phyloP scores from a whole-genome alignment of 1,140 invertebrate species.

The Aphis craccivora region DNA sequence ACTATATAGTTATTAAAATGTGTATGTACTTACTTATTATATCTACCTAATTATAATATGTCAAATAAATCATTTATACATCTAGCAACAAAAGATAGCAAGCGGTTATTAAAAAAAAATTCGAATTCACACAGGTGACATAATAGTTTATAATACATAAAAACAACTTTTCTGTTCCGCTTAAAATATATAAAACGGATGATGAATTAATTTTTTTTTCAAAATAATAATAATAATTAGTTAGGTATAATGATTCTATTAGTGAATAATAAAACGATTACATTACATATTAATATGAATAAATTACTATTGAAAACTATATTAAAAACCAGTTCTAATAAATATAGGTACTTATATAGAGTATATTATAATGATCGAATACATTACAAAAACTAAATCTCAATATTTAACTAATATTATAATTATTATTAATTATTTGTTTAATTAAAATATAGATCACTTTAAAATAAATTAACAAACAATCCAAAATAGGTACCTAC shows the following conservation, averaged over 20 bases:
- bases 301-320: constrained; percentile 12
- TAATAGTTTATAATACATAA: neutral
- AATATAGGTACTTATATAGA: neutral
- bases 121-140: neutral
- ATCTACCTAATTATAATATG: neutral
- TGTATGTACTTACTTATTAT: neutral
- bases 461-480: neutral
- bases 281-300: neutral
- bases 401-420: neutral
- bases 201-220: neutral
- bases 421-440: neutral
- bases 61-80: neutral
- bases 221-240: neutral
- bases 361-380: neutral
- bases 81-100: neutral
- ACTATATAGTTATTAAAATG: too few species aligned
- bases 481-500: neutral
- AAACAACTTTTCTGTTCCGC: neutral
- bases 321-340: constrained; percentile 28
- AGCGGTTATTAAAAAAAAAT: neutral
- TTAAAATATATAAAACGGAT: neutral
- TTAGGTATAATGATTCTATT: constrained; percentile 22
- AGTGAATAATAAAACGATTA: neutral
- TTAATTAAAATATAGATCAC: neutral
- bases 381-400: neutral